These are phyloP conservation scores for Actinia equina DNA, from an alignment of 64 coral and sea anemone species.

Conservation along the genomic window DNA sequence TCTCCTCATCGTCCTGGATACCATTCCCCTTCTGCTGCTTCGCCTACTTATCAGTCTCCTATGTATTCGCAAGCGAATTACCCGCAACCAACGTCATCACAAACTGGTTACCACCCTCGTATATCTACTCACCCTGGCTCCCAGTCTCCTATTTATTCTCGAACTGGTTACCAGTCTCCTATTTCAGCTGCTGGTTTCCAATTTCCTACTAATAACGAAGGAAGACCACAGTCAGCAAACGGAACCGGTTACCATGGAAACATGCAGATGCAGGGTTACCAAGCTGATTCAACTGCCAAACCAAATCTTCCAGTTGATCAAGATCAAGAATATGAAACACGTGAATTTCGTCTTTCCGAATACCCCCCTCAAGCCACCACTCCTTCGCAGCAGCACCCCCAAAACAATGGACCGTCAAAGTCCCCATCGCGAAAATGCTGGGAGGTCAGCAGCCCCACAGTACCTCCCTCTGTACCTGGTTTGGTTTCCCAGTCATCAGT, in stretches of 20 bases:
- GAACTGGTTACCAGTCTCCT: background rate
- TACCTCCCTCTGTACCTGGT: constrained; percentile 8
- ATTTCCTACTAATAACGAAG: background rate
- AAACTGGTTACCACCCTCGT: background rate
- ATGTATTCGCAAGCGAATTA: background rate
- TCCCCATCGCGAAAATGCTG: constrained; percentile 70
- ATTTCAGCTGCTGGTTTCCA: constrained; percentile 12
- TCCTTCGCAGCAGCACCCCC: background rate
- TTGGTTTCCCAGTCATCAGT: constrained; percentile 20
- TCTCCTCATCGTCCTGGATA: background rate
- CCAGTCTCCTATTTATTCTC: background rate
- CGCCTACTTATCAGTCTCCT: background rate
- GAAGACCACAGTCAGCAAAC: background rate
- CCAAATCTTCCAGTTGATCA: background rate
- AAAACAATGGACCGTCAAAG: constrained; percentile 38
- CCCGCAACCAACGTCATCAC: background rate
- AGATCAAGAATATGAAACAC: constrained; percentile 53
- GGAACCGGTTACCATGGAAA: background rate
- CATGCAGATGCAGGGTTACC: background rate
- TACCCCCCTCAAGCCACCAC: constrained; percentile 31
- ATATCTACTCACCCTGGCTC: background rate
- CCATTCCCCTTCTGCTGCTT: background rate
- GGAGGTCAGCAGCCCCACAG: constrained; percentile 32
- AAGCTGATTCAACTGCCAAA: background rate
- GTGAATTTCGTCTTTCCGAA: constrained; percentile 72